A percentile compares a stretch with the other conserved stretches of the same genome.
Conservation (phyloP, 2,888 invertebrate species). For the Nudaria mundana region DNA sequence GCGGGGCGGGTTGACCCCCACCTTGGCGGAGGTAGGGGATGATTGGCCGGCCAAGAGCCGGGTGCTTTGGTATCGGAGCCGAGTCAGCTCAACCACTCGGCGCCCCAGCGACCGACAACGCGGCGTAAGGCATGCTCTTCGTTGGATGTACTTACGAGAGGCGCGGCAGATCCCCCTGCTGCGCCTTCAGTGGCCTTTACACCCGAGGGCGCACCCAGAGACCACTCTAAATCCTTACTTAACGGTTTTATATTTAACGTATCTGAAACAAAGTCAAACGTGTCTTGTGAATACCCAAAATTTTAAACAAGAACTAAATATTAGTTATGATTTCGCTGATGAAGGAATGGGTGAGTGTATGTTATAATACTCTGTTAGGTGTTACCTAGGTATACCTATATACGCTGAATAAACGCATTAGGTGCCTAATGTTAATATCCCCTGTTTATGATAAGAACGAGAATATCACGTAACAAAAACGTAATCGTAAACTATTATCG, state of each 20-base stretch:
- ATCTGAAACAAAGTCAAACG: constrained; percentile 45
- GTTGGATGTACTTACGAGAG: constrained; percentile 60
- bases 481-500: no score
- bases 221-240: constrained; percentile 75
- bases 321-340: no score
- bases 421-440: no score
- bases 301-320: background rate
- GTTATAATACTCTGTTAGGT: no score
- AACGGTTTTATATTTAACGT: constrained; percentile 81
- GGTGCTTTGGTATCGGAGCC: constrained; percentile 71
- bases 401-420: no score
- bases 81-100: constrained; percentile 99
- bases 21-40: constrained; percentile 73
- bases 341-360: no score
- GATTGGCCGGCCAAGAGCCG: constrained; percentile 69
- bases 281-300: background rate
- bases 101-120: constrained; percentile 93
- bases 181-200: constrained; percentile 68
- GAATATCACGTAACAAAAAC: no score
- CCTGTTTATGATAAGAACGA: no score
- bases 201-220: constrained; percentile 64
- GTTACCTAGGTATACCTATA: no score
- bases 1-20: constrained; percentile 75
- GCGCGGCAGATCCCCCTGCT: constrained; percentile 47
- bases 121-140: constrained; percentile 75